Conservation (phyloP, 2,113 vertebrate genomes). For the Alligator mississippiensis region DNA sequence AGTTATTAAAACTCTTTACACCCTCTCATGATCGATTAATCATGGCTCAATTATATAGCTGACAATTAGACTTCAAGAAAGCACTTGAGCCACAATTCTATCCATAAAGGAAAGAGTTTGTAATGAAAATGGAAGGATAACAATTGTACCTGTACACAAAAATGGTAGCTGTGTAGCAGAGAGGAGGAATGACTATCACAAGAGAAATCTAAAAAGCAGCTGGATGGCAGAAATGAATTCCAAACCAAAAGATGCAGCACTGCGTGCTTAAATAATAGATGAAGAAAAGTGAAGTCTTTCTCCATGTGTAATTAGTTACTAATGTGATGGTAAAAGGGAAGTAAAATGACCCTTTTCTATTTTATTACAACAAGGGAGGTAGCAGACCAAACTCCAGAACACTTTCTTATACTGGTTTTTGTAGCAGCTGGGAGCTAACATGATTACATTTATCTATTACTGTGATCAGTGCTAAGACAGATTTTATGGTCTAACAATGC, state of each 20-base stretch:
- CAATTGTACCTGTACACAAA: neutral
- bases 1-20: neutral
- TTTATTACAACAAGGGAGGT: neutral
- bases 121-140: neutral
- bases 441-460: neutral
- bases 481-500: neutral
- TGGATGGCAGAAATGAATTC: neutral
- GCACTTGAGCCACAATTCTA: neutral
- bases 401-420: neutral
- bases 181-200: neutral
- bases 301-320: neutral
- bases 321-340: neutral
- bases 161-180: neutral
- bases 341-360: neutral
- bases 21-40: neutral
- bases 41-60: neutral
- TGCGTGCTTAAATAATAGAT: neutral
- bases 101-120: neutral
- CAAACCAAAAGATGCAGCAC: neutral
- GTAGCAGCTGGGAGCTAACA: neutral
- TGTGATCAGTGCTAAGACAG: neutral
- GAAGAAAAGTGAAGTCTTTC: neutral
- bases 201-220: neutral
- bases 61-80: neutral
- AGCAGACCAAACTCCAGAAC: neutral